Evolutionary conservation across 2,888 invertebrate genomes (phyloP), one percentile per base, ranked within the genome.

Genomic region (Epistrophe eligans): DNA sequence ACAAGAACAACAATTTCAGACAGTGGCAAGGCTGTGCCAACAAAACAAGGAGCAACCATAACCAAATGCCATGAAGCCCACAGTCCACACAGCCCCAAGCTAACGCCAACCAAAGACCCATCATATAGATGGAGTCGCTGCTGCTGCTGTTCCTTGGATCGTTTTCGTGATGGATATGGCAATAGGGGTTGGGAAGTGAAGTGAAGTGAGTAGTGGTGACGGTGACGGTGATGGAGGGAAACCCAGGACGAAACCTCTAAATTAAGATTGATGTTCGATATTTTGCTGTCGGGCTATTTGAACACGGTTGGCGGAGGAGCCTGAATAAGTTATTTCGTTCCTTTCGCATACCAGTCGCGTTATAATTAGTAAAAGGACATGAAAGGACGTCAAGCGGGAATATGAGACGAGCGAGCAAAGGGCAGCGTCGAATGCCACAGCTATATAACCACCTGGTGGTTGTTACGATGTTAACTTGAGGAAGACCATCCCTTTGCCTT

Each of bases 211-310:
- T 48, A 32, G 7, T 19, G 11, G 52, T 52, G 52, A 24, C 6
- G 52, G 17, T 19, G 17, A 35, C 35, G 35, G 35, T 24, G 38
- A 13, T 8, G 43, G 62, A 24, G 24, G 32, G 43, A 66, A 66
- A 48, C 15, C n/a, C 66, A 66, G 66, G 77, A 77, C 81, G 73
- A 87, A 87, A 79, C 79, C 82, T 74, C 77, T 82, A 79, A 87
- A 82, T 87, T 82, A 87, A 87, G 82, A 87, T 87, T 87, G 87
- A 87, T 87, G 82, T 87, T 82, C 82, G 87, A 87, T 82, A 87
- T 71, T 87, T 76, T 82, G 87, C 82, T 79, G 87, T 87, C 79
- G 87, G 87, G 87, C 71, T 87, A 79, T 79, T 82, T 87, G 71
- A 74, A 87, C 87, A 87, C 77, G 82, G 82, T 79, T 71, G 82